Evolutionary conservation across 2,797 vertebrate species (phyloP).

Genomic region (Hemitrygon akajei): DNA sequence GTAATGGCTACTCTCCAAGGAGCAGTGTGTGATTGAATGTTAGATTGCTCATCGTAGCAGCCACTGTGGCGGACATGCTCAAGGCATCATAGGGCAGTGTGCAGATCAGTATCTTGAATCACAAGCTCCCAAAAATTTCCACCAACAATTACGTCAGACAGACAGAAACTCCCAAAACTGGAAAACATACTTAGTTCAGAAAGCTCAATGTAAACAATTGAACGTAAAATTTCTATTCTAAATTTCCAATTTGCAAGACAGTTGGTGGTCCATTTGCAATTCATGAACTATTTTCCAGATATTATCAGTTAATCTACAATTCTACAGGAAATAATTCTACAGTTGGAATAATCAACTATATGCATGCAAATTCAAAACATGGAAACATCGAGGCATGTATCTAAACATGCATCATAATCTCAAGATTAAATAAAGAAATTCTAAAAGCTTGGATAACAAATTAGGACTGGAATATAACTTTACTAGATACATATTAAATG

Average conservation of each 20-base stretch:
- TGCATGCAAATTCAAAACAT: neutral
- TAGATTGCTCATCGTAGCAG: neutral
- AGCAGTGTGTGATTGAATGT: neutral
- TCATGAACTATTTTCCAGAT: neutral
- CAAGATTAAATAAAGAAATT: neutral
- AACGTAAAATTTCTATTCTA: slow-evolving; percentile 1
- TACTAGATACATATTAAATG: neutral
- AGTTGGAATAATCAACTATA: neutral
- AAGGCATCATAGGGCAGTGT: neutral
- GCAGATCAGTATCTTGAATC: neutral
- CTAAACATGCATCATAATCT: neutral
- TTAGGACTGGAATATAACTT: neutral
- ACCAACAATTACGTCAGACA: neutral
- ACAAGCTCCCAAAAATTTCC: neutral
- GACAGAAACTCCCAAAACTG: neutral
- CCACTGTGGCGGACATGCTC: neutral
- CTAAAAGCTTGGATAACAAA: neutral
- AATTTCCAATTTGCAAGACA: neutral
- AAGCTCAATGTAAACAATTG: neutral
- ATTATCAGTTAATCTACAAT: neutral
- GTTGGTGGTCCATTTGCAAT: neutral
- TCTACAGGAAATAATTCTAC: neutral
- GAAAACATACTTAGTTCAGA: neutral
- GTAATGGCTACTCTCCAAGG: neutral
- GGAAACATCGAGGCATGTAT: neutral